A percentile compares a stretch with the other conserved stretches of the same genome.
phyloP scores from a whole-genome alignment of 2,888 invertebrate species.

The Melinopterus prodromus region DNA sequence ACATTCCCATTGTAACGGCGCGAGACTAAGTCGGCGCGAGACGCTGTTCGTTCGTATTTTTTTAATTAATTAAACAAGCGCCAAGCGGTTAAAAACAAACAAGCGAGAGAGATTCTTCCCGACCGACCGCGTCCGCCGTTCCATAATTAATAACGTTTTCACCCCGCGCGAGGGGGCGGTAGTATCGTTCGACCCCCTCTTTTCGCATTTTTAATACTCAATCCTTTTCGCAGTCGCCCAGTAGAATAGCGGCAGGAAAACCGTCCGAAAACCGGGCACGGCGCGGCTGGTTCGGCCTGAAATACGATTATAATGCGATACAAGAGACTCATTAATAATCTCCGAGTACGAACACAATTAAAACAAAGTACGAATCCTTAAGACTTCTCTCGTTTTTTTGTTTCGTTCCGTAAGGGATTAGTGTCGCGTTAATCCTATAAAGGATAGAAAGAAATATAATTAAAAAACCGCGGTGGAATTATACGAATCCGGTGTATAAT shows the following conservation, averaged over 20 bases:
- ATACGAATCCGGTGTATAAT: not conserved
- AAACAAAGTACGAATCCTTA: slow-evolving; percentile 40
- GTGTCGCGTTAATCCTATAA: slow-evolving; percentile 21
- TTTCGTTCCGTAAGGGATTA: slow-evolving; percentile 30
- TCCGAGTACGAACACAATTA: slow-evolving; percentile 40
- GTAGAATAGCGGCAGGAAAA: slow-evolving; percentile 8
- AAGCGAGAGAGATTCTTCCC: slow-evolving; percentile 50
- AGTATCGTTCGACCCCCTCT: slow-evolving; percentile 42
- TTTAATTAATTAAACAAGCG: slow-evolving; percentile 58
- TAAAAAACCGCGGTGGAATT: not conserved
- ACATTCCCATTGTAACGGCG: slow-evolving; percentile 31
- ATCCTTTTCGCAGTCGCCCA: slow-evolving; percentile 38
- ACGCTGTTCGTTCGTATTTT: slow-evolving; percentile 51
- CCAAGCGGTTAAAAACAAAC: slow-evolving; percentile 52
- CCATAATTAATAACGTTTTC: slow-evolving; percentile 55
- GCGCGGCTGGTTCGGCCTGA: slow-evolving; percentile 34
- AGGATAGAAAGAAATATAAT: not conserved
- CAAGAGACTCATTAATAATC: slow-evolving; percentile 44
- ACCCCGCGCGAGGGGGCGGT: slow-evolving; percentile 42
- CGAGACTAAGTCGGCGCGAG: slow-evolving; percentile 31
- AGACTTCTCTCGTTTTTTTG: slow-evolving; percentile 31
- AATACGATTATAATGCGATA: slow-evolving; percentile 42
- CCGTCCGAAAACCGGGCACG: slow-evolving; percentile 15
- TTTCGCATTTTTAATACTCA: slow-evolving; percentile 43
- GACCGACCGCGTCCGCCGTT: slow-evolving; percentile 44